A percentile compares a stretch with the other conserved stretches of the same genome.
Evolutionary conservation across 2,113 vertebrate species (phyloP).

Genomic region (Pleuronectes platessa): DNA sequence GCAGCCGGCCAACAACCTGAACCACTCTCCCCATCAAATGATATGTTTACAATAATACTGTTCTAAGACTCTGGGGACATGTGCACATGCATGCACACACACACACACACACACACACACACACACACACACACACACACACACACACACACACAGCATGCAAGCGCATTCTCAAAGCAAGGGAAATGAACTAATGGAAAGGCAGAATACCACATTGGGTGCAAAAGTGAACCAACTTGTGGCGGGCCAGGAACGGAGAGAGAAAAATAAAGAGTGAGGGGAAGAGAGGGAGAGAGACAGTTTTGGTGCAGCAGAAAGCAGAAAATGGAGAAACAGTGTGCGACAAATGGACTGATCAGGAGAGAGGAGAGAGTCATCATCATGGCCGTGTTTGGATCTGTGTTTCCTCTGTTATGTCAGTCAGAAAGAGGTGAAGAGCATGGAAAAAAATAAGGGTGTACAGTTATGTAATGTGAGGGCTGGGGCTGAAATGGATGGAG

Average conservation of each 20-base stretch:
- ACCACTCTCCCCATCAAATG: slow-evolving; percentile 84
- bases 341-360: slow-evolving; percentile 55
- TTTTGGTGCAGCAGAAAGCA: slow-evolving; percentile 28
- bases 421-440: slow-evolving; percentile 48
- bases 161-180: slow-evolving; percentile 46
- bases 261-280: slow-evolving; percentile 7
- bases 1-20: slow-evolving; percentile 84
- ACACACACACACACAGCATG: slow-evolving; percentile 23
- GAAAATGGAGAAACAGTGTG: slow-evolving; percentile 21
- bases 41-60: slow-evolving; percentile 86
- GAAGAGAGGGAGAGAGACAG: slow-evolving; percentile 21
- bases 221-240: slow-evolving; percentile 48
- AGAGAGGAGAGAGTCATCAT: slow-evolving; percentile 57
- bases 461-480: slow-evolving; percentile 67
- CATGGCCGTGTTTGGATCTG: slow-evolving; percentile 72
- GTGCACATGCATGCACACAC: slow-evolving; percentile 39
- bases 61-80: slow-evolving; percentile 74
- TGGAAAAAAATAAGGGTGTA: slow-evolving; percentile 57
- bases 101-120: slow-evolving; percentile 12
- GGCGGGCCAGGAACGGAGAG: slow-evolving; percentile 11
- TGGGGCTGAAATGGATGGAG: slow-evolving; percentile 45
- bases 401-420: slow-evolving; percentile 47
- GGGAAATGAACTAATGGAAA: slow-evolving; percentile 75
- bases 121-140: slow-evolving; percentile 6
- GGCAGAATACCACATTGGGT: slow-evolving; percentile 60